phyloP scores from a whole-genome alignment of 2,113 vertebrate genomes.

The Dasyurus viverrinus region DNA sequence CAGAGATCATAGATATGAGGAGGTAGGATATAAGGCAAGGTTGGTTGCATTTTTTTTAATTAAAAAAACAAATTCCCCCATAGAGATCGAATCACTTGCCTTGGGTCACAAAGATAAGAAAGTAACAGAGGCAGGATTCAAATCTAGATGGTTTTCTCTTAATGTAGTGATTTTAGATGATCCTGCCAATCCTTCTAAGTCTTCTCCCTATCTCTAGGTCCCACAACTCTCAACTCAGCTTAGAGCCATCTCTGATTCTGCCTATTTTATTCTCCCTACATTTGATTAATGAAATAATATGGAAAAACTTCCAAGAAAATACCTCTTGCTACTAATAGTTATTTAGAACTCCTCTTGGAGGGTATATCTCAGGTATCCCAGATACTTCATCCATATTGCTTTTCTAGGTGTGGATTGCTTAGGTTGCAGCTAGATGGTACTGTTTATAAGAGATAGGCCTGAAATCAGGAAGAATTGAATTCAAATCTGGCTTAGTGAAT shows the following conservation, averaged over 20 bases:
- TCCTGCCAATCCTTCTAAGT: background rate
- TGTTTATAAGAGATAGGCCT: background rate
- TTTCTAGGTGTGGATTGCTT: background rate
- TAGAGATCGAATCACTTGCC: background rate
- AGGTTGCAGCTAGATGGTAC: background rate
- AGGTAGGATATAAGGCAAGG: background rate
- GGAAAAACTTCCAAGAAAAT: background rate
- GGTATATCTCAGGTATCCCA: background rate
- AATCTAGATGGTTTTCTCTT: background rate
- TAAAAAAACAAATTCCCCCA: background rate
- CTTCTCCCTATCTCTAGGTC: background rate
- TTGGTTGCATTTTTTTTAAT: background rate
- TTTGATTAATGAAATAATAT: background rate
- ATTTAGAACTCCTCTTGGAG: background rate
- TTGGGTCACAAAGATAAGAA: background rate
- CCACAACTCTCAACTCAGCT: background rate
- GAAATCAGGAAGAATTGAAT: background rate
- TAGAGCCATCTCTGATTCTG: background rate
- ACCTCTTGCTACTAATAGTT: background rate
- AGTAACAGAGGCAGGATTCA: background rate
- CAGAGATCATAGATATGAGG: background rate
- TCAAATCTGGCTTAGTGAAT: background rate
- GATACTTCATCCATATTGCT: background rate
- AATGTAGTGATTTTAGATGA: background rate
- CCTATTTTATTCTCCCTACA: background rate